Evolutionary conservation across 2,888 invertebrate genomes (phyloP).

Genomic region (Coenonympha glycerion): DNA sequence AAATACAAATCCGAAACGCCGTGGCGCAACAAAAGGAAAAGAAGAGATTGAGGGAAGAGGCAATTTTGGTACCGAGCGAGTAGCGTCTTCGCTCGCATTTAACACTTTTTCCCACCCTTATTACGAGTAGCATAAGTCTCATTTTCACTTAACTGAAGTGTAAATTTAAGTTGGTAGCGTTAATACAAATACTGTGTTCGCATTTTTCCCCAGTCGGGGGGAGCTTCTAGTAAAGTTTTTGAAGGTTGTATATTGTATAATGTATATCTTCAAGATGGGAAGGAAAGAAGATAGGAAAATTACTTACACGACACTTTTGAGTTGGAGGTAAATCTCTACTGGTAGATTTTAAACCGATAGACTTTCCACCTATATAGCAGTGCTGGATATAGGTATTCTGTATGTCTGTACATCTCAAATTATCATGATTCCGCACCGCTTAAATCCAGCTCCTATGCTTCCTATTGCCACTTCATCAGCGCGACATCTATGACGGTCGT

Average conservation of each 20-base stretch:
- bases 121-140: slow-evolving; percentile 29
- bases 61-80: slow-evolving; percentile 57
- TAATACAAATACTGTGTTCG: slow-evolving; percentile 47
- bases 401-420: too few species aligned
- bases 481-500: too few species aligned
- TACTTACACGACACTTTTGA: slow-evolving; percentile 32
- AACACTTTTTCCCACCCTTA: slow-evolving; percentile 31
- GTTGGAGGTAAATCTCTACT: not conserved
- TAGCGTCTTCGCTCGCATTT: slow-evolving; percentile 33
- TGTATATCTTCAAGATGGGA: slow-evolving; percentile 35
- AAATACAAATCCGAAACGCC: slow-evolving; percentile 50
- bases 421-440: too few species aligned
- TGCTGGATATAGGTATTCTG: too few species aligned
- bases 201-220: slow-evolving; percentile 39
- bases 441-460: too few species aligned
- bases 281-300: slow-evolving; percentile 32
- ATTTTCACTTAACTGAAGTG: slow-evolving; percentile 20
- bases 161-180: slow-evolving; percentile 32
- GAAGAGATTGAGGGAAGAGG: slow-evolving; percentile 56
- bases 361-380: too few species aligned
- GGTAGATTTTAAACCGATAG: too few species aligned
- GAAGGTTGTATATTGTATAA: slow-evolving; percentile 46
- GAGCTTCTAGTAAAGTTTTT: slow-evolving; percentile 40
- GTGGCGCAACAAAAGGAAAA: slow-evolving; percentile 48
- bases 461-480: too few species aligned